Evolutionary conservation across 2,888 invertebrate genomes (phyloP), one percentile per base, ranked within the genome.

Genomic region (Helleia helle): DNA sequence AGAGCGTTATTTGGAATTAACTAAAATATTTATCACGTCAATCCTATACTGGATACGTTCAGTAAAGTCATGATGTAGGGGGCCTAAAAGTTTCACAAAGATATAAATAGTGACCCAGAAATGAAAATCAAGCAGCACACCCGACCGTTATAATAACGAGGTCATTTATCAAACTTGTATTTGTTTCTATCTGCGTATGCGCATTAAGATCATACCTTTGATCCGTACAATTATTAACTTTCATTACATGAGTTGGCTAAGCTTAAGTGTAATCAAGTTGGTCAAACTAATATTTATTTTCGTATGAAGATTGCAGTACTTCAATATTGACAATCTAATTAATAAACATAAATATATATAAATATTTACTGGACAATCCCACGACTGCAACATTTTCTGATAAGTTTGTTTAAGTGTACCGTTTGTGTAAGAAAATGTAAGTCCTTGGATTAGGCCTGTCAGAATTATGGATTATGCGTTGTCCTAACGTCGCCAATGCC

Each of bases 101-200:
- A 71, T 62, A 71, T 66, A 51, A 46, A 66, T 63, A 59, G 59
- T 71, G 81, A 72, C 83, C 83, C 71, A 77, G 67, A 80, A 76
- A 77, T 71, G 69, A 76, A 75, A 75, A 74, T 75, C 77, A 79
- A 74, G 77, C 72, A 73, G 69, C 65, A 62, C 63, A 71, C 62
- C 63, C 73, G 58, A 77, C 83, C 80, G 81, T 81, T 81, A 80
- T 62, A 72, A 67, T 77, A 83, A 80, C 77, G 81, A 81, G 80
- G 76, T 71, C 77, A 77, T 80, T 77, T 76, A 83, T 79, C 72
- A 77, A 69, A 62, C 64, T 58, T 65, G 68, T 75, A 67, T 79
- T 79, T 79, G 75, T 79, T 77, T 81, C 70, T 72, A 64, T 70
- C 58, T 55, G 58, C 62, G 61, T 46, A 48, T 44, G 46, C 63